Evolutionary conservation across 2,113 vertebrate genomes (phyloP), one percentile per base, ranked within the genome.

Genomic region (Psephotus haematonotus): DNA sequence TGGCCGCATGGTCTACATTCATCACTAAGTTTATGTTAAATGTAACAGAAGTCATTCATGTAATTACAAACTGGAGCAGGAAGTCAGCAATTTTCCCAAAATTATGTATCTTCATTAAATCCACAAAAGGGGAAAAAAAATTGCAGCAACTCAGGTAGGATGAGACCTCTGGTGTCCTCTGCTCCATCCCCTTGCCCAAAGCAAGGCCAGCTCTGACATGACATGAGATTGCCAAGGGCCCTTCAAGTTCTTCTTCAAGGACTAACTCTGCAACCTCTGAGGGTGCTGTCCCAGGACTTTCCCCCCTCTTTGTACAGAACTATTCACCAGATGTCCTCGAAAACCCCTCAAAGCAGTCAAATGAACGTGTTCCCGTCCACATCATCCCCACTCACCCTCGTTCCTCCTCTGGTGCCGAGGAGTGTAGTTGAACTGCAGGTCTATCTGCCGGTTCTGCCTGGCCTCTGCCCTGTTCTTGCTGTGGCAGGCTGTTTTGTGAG

Each of bases 401-500:
- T 50, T 98, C 78, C 99, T 98, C 85, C 99, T 97, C 11, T 98
- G 98, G 86, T 99, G 99, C 65, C 99, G 96, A 0, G 98, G 98
- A 0, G 98, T 50, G 1, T 98, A 99, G 97, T 63, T 99, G 92
- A 99, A 99, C 98, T 99, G 99, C 37, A 99, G 98, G 97, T 99
- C 99, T 2, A 99, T 99, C 46, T 99, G 99, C 16, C 99, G 99
- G 98, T 99, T 99, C 98, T 99, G 99, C 25, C 99, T 97, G 7
- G 99, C 99, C 95, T 99, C 99, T 0, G 99, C 99, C 2, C 99
- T 97, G 98, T 97, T 99, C 95, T 99, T 99, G 98, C 99, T 99
- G 98, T 99, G 99, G 27, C 97, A 99, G 41, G 98, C 97, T 0
- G 98, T 99, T 94, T 98, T 99, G 97, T 99, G 99, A 0, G 99